A percentile compares a stretch with the other conserved stretches of the same genome.
Evolutionary conservation across 2,888 invertebrate species (phyloP).

Genomic region (Pinctada fucata): DNA sequence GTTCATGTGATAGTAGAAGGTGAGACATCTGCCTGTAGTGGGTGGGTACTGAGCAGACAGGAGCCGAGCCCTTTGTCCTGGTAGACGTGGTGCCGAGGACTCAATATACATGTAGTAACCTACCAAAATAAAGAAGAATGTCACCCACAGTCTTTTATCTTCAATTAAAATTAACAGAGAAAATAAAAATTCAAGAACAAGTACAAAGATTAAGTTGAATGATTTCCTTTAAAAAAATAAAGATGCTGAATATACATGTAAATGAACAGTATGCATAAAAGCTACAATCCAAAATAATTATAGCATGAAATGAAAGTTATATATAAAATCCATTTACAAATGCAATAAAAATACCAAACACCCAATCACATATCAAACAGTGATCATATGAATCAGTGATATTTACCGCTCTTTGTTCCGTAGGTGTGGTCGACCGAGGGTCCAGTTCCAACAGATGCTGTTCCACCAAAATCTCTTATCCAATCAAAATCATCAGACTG

Average conservation of each 20-base stretch:
- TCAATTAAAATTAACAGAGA: no score
- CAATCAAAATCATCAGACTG: conserved; percentile 62
- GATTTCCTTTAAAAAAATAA: no score
- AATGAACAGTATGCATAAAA: no score
- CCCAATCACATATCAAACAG: no score
- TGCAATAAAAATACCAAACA: no score
- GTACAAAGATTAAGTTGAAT: no score
- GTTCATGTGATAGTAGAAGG: conserved; percentile 72
- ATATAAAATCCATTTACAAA: no score
- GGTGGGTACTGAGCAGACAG: conserved; percentile 56
- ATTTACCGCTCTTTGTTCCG: conserved; percentile 79
- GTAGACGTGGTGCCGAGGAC: conserved; percentile 50
- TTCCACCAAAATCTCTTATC: conserved; percentile 52
- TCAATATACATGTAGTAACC: conserved; percentile 71
- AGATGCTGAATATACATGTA: no score
- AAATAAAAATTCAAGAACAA: no score
- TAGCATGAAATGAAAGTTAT: no score
- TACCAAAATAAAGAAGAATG: conserved; percentile 37
- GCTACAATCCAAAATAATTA: no score
- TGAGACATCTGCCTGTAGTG: conserved; percentile 62
- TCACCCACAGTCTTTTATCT: background rate
- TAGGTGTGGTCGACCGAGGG: conserved; percentile 91
- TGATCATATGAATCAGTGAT: no score
- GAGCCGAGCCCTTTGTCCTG: conserved; percentile 62
- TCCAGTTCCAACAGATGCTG: conserved; percentile 80